phyloP scores from a whole-genome alignment of 2,113 vertebrate genomes.

The Setophaga petechia region DNA sequence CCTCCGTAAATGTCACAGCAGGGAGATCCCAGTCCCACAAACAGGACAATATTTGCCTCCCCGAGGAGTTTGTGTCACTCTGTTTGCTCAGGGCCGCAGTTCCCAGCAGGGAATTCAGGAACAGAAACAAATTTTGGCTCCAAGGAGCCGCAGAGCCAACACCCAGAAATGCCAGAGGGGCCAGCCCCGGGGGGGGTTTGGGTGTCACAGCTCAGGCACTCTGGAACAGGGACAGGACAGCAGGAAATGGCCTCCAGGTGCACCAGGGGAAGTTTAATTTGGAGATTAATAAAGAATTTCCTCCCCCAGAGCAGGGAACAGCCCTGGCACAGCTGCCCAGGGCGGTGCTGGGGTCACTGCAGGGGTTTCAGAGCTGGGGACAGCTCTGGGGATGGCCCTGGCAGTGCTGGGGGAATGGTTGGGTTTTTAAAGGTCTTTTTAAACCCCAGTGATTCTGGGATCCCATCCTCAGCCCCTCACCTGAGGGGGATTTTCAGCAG shows the following conservation, averaged over 20 bases:
- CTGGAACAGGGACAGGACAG: neutral
- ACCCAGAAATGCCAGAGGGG: neutral
- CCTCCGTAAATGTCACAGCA: neutral
- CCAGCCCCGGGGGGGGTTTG: neutral
- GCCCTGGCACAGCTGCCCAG: neutral
- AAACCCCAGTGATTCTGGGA: neutral
- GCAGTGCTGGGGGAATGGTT: neutral
- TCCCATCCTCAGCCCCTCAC: neutral
- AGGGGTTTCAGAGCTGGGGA: neutral
- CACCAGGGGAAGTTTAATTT: neutral
- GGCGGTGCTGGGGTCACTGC: neutral
- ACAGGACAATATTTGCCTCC: neutral
- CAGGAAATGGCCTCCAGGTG: neutral
- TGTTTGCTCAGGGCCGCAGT: constrained; percentile 13
- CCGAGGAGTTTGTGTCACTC: neutral
- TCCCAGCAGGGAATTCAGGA: neutral
- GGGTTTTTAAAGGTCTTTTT: neutral
- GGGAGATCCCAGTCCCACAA: neutral
- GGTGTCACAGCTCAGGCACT: neutral
- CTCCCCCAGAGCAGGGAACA: neutral
- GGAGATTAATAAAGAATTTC: neutral
- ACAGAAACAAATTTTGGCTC: neutral
- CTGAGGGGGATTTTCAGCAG: neutral
- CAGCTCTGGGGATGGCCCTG: neutral
- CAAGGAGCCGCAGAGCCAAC: neutral